Conservation (phyloP, 2,888 invertebrate species). For the Mechanitis mazaeus region DNA sequence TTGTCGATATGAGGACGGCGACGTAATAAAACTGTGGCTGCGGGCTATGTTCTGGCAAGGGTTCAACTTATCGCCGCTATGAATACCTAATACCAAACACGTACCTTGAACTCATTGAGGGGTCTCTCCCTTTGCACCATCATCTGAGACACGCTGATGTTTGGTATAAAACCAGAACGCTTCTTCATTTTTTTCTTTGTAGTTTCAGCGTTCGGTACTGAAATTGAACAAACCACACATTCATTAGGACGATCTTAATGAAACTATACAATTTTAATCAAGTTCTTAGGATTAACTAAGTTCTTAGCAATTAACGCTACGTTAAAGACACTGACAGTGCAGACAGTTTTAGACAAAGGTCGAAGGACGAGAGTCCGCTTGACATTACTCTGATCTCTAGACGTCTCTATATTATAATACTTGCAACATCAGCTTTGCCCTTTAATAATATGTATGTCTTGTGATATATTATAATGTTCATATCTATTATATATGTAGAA, state of each 20-base stretch:
- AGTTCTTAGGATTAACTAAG: too few species aligned
- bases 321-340: background rate
- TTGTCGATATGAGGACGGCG: slow-evolving; percentile 25
- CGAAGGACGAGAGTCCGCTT: slow-evolving; percentile 52
- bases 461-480: too few species aligned
- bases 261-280: too few species aligned
- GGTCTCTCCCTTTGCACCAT: slow-evolving; percentile 80
- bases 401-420: slow-evolving; percentile 49
- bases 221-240: slow-evolving; percentile 29
- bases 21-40: slow-evolving; percentile 36
- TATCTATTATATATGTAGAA: too few species aligned
- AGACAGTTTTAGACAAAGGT: slow-evolving; percentile 35
- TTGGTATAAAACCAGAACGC: slow-evolving; percentile 75
- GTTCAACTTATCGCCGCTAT: slow-evolving; percentile 55
- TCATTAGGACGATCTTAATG: background rate
- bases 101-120: slow-evolving; percentile 71
- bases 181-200: slow-evolving; percentile 81
- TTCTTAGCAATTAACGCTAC: background rate
- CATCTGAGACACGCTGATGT: slow-evolving; percentile 80
- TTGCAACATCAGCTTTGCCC: too few species aligned
- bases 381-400: slow-evolving; percentile 68
- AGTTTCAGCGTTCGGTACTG: slow-evolving; percentile 60
- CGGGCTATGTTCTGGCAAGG: slow-evolving; percentile 47
- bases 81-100: slow-evolving; percentile 39
- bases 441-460: too few species aligned